phyloP scores from a whole-genome alignment of 2,113 vertebrate genomes.

The Tachuris rubrigastra region DNA sequence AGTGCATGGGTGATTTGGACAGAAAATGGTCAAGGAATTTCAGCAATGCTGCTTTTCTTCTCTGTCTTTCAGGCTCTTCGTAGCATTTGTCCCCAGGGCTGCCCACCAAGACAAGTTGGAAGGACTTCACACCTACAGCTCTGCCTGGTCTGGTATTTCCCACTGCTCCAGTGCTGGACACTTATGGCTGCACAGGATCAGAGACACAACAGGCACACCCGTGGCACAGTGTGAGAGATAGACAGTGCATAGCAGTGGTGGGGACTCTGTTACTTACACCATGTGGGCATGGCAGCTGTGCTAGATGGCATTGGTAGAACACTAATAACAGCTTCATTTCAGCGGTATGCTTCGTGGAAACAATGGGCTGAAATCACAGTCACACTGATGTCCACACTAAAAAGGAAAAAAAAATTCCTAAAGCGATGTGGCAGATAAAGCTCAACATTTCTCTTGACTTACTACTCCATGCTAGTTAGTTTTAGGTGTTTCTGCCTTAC shows the following conservation, averaged over 20 bases:
- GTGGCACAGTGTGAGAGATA: background rate
- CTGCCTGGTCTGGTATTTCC: background rate
- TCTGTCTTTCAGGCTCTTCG: background rate
- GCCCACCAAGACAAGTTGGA: background rate
- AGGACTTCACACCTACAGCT: background rate
- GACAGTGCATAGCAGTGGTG: fast-evolving
- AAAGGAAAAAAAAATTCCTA: background rate
- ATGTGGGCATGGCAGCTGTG: background rate
- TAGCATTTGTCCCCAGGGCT: background rate
- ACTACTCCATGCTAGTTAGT: background rate
- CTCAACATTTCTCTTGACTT: background rate
- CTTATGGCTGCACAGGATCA: background rate
- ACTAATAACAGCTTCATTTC: background rate
- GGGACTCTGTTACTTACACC: background rate
- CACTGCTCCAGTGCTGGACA: fast-evolving
- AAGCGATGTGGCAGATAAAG: background rate
- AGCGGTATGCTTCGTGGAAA: background rate
- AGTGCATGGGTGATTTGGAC: background rate
- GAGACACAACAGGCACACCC: background rate
- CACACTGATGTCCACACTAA: background rate
- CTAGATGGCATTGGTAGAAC: background rate
- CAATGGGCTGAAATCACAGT: background rate
- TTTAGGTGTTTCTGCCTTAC: background rate
- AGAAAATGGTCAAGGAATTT: slow-evolving; percentile 27
- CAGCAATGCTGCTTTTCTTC: slow-evolving; percentile 33